Percentiles rank a stretch among this genome's conserved stretches.
Conservation (phyloP, 2,888 invertebrate genomes). For the Stenodera caucasica region DNA sequence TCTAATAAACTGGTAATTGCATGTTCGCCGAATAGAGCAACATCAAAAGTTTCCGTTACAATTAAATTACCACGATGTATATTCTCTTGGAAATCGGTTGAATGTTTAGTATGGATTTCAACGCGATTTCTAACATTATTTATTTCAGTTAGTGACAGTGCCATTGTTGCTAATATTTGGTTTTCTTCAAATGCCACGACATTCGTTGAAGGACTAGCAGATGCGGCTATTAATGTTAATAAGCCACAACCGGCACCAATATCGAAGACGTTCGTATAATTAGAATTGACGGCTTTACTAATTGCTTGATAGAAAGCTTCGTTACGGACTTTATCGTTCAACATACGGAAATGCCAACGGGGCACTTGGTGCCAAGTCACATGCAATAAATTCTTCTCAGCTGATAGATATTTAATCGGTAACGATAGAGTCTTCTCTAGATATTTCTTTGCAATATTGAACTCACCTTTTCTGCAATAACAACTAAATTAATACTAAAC, state of each 20-base stretch:
- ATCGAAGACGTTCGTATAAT: slow-evolving; percentile 66
- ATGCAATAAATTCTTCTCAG: slow-evolving; percentile 68
- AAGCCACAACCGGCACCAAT: slow-evolving; percentile 79
- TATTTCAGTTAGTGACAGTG: slow-evolving; percentile 60
- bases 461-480: slow-evolving; percentile 42
- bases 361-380: slow-evolving; percentile 70
- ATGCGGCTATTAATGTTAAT: slow-evolving; percentile 68
- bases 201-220: slow-evolving; percentile 51
- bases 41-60: slow-evolving; percentile 79
- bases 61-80: slow-evolving; percentile 59
- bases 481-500: background rate
- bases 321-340: slow-evolving; percentile 75
- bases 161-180: slow-evolving; percentile 57
- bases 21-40: slow-evolving; percentile 77
- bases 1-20: slow-evolving; percentile 68
- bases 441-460: slow-evolving; percentile 44
- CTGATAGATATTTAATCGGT: slow-evolving; percentile 40
- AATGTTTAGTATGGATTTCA: slow-evolving; percentile 58
- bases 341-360: slow-evolving; percentile 82
- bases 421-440: slow-evolving; percentile 40
- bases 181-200: slow-evolving; percentile 72
- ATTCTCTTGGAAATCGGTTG: slow-evolving; percentile 57
- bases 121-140: slow-evolving; percentile 58
- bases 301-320: slow-evolving; percentile 64
- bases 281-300: slow-evolving; percentile 38